These are phyloP conservation scores for Drosophila parabipectinata DNA, from an alignment of 1,140 invertebrate species.

Conservation along the genomic window DNA sequence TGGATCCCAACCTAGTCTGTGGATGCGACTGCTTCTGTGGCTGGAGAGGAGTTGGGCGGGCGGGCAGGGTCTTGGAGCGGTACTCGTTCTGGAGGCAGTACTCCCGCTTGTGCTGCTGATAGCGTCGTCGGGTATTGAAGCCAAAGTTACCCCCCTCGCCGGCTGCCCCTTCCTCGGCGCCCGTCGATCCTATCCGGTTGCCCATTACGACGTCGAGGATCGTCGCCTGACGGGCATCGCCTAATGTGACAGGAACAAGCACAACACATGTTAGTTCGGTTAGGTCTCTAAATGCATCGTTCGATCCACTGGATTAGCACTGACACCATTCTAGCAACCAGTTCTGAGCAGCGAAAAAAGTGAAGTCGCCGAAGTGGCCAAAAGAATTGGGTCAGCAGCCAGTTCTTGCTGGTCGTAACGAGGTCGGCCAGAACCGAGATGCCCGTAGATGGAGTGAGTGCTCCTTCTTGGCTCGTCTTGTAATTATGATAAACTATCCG, in stretches of 20 bases:
- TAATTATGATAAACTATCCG: conserved; percentile 74
- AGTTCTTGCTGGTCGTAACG: conserved; percentile 51
- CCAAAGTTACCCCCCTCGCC: conserved; percentile 29
- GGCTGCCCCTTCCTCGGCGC: conserved; percentile 10
- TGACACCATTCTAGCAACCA: conserved; percentile 62
- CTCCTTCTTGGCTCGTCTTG: conserved; percentile 24
- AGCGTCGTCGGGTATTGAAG: conserved; percentile 65
- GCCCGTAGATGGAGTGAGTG: conserved; percentile 43
- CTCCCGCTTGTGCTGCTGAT: conserved; percentile 70
- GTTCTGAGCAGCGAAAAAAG: conserved; percentile 68
- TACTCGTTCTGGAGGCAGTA: conserved; percentile 65
- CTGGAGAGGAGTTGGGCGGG: conserved; percentile 37
- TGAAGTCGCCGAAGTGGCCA: conserved; percentile 47
- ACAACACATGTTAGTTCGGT: conserved; percentile 11
- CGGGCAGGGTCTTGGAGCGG: conserved; percentile 68
- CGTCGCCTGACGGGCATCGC: conserved; percentile 63
- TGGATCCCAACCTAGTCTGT: conserved; percentile 40
- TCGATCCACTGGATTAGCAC: conserved; percentile 4
- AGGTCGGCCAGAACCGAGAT: conserved; percentile 55
- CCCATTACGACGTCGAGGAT: conserved; percentile 63
- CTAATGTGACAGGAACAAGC: conserved; percentile 61
- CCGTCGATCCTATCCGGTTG: conserved; percentile 49
- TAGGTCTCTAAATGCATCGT: background rate
- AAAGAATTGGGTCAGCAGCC: conserved; percentile 67
- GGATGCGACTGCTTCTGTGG: background rate